Evolutionary conservation across 2,797 vertebrate genomes (phyloP).

Genomic region (Sebastes trivittatus): DNA sequence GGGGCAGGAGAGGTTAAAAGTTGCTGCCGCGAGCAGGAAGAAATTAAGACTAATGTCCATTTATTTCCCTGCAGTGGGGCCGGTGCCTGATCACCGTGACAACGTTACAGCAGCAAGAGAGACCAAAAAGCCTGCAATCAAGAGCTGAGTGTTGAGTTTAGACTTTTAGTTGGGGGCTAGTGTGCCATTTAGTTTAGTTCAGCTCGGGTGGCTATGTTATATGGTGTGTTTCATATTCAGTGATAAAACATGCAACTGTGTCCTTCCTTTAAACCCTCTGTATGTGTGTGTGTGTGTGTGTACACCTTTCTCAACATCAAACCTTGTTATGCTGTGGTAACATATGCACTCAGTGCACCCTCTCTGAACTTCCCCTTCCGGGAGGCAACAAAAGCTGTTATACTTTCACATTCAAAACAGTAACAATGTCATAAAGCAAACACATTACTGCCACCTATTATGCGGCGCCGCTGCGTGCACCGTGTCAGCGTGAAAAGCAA

Average conservation of each 20-base stretch:
- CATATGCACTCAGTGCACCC: conserved; percentile 6
- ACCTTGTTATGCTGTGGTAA: conserved; percentile 21
- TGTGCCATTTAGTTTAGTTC: conserved; percentile 27
- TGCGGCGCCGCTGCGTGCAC: conserved; percentile 22
- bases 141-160: neutral
- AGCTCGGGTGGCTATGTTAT: conserved; percentile 21
- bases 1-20: conserved; percentile 18
- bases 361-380: conserved; percentile 28
- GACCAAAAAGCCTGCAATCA: conserved; percentile 10
- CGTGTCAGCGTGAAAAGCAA: conserved; percentile 48
- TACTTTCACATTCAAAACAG: conserved; percentile 54
- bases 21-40: conserved; percentile 15
- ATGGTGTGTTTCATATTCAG: conserved; percentile 38
- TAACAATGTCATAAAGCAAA: conserved; percentile 56
- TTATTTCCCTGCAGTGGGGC: conserved; percentile 16
- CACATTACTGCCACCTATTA: conserved; percentile 48
- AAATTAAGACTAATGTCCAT: conserved; percentile 52
- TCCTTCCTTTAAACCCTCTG: conserved; percentile 9
- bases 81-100: conserved; percentile 15
- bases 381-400: conserved; percentile 21
- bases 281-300: neutral
- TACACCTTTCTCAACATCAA: conserved; percentile 7
- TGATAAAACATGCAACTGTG: conserved; percentile 24
- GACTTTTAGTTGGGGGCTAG: conserved; percentile 28
- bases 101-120: neutral